Conservation (phyloP, 2,888 invertebrate species). For the Eilema griseolum region DNA sequence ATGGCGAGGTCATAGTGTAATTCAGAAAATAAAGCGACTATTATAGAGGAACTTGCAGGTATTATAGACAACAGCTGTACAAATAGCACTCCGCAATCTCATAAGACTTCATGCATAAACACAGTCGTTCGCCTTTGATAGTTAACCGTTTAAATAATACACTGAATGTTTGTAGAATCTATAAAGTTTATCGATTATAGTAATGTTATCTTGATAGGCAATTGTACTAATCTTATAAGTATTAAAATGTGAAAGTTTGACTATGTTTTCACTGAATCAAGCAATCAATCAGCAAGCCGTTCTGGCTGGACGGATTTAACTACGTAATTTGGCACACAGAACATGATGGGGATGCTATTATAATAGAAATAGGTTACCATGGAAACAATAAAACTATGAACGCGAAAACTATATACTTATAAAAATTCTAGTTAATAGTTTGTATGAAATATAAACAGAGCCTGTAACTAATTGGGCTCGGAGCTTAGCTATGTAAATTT, state of each 20-base stretch:
- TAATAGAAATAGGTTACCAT: not conserved
- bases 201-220: not conserved
- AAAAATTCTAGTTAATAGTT: no score
- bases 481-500: not conserved
- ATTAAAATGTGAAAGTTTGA: not conserved
- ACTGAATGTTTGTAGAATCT: slow-evolving; percentile 34
- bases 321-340: not conserved
- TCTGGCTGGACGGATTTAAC: not conserved
- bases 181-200: slow-evolving; percentile 23
- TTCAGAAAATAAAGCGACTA: slow-evolving; percentile 57
- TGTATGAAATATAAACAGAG: no score
- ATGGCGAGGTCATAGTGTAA: slow-evolving; percentile 63
- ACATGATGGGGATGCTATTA: not conserved
- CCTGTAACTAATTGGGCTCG: not conserved
- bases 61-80: slow-evolving; percentile 55
- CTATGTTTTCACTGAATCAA: not conserved
- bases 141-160: slow-evolving; percentile 46
- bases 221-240: not conserved
- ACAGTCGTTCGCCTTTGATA: slow-evolving; percentile 41
- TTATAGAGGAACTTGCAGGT: slow-evolving; percentile 49
- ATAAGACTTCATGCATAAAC: slow-evolving; percentile 52
- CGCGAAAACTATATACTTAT: no score
- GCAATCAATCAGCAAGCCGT: no score
- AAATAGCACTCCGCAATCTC: slow-evolving; percentile 61
- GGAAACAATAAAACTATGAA: not conserved